phyloP scores from a whole-genome alignment of 2,797 vertebrate species.

The Podargus strigoides region DNA sequence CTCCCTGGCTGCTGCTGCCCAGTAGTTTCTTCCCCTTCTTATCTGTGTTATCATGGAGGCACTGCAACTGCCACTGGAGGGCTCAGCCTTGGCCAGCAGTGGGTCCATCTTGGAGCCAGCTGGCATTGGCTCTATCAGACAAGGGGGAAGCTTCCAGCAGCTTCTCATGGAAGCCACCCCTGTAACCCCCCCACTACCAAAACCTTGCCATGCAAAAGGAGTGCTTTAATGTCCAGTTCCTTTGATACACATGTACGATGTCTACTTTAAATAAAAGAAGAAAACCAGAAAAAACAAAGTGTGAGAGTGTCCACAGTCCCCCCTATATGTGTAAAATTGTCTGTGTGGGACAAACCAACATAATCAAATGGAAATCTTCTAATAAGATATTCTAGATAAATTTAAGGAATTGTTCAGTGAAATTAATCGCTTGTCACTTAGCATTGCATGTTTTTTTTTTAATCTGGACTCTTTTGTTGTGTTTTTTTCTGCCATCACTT shows the following conservation, averaged over 20 bases:
- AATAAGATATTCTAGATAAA: not conserved
- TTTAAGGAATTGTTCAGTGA: not conserved
- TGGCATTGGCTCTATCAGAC: not conserved
- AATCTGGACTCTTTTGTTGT: not conserved
- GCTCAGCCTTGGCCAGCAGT: fast-evolving
- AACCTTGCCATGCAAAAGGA: not conserved
- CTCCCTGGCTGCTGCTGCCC: not conserved
- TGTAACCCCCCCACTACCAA: not conserved
- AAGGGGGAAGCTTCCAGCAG: not conserved
- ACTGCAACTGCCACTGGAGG: no score
- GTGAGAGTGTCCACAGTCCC: not conserved
- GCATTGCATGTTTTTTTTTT: fast-evolving
- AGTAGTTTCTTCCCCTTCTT: not conserved
- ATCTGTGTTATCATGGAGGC: no score
- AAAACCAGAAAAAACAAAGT: not conserved
- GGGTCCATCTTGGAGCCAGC: fast-evolving
- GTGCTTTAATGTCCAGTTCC: not conserved
- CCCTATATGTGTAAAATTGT: not conserved
- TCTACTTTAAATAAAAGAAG: not conserved
- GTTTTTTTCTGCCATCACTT: not conserved
- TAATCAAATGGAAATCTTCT: not conserved
- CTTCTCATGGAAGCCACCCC: not conserved
- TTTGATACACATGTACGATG: not conserved
- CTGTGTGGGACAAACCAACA: not conserved
- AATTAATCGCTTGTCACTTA: not conserved